Evolutionary conservation across 2,113 vertebrate species (phyloP), one percentile per base, ranked within the genome.

Genomic region (Hipposideros armiger): DNA sequence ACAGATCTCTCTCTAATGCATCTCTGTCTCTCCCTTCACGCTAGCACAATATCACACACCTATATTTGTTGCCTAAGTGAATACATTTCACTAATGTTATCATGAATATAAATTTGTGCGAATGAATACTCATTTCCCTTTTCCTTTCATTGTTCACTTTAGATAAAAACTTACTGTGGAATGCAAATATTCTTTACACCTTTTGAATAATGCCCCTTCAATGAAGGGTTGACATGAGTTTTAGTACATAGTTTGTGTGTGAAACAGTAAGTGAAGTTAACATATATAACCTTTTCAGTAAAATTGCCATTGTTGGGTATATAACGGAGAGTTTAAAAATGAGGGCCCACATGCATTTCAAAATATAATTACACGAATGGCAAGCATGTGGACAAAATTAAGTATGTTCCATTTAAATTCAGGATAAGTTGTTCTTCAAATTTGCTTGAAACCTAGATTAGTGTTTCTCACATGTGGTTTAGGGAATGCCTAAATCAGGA

Each of bases 81-180:
- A 73, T 52, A 54, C 26, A 56, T 54, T 82, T 82, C 2, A 36
- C 87, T 80, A 16, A 50, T 67, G 36, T 36, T 11, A 26, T 64
- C 16, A 4, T 6, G 24, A 87, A 45, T 64, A 30, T 5, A 50
- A 26, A 60, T 15, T 73, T 74, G 66, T 17, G 66, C 40, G 56
- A 78, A 47, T 40, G 14, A 86, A 45, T 83, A 20, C 47, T 36
- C 36, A 92, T 80, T 52, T 90, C 50, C 52, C 28, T 94, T 76
- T 92, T 86, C 47, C 36, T 89, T 87, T 89, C 32, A 40, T 86
- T 93, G 47, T 85, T 92, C 36, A 72, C 89, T 97, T 96, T 86
- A 69, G 20, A 94, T 76, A 11, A 87, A 76, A 80, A 50, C 40
- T 95, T 88, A 30, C 4, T 58, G 28, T 78, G 70, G 69, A 95